Base-by-base conservation (phyloP, 1,140 invertebrate genomes). In the Pseudobourletiella spinata region DNA sequence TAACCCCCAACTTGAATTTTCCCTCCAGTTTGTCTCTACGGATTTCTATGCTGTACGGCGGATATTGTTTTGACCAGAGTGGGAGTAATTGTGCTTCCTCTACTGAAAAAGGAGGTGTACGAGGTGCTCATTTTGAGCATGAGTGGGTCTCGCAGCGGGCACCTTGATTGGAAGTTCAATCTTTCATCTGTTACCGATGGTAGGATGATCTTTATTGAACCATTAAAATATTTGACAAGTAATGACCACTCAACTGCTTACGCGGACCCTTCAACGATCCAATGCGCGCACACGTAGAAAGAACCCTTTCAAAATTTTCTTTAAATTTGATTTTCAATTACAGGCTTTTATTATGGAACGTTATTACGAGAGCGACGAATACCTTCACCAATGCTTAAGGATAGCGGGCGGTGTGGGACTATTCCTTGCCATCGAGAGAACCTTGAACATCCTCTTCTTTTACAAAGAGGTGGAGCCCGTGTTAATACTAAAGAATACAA, bases 101-200 rank as follows among this genome's bases (percentile, higher is more conserved):
- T 83, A 39, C 78, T 84, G 72, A 79, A 76, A n/a, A 80, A 80
- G 63, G 70, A 72, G n/a, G 74, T 78, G 35, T 85, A 83, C 73
- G 78, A 81, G 57, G 70, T 76, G 57, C 69, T 84, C n/a, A 73
- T 86, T 24, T 82, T 80, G 22, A 75, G 79, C 46, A 76, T 84
- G 68, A n/a, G 77, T 85, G 57, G 82, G 82, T 8, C 72, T 85
- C 20, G 84, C 84, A 26, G 83, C 84, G 18, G 83, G 83, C 3
- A 82, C 80, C 46, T 73, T 86, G 20, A 77, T 78, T 32, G 82
- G 81, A 15, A 83, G 79, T 64, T 79, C 80, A 4, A 72, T 84
- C 28, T 80, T 86, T 63, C 81, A 84, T 68, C 76, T 85, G 11
- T 76, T 85, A 24, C 83, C 84, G 14, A 81, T 83, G 74, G 83